Percentiles rank a stretch among this genome's conserved stretches.
phyloP scores from a whole-genome alignment of 2,797 vertebrate species.

The Hoplostethus atlanticus region DNA sequence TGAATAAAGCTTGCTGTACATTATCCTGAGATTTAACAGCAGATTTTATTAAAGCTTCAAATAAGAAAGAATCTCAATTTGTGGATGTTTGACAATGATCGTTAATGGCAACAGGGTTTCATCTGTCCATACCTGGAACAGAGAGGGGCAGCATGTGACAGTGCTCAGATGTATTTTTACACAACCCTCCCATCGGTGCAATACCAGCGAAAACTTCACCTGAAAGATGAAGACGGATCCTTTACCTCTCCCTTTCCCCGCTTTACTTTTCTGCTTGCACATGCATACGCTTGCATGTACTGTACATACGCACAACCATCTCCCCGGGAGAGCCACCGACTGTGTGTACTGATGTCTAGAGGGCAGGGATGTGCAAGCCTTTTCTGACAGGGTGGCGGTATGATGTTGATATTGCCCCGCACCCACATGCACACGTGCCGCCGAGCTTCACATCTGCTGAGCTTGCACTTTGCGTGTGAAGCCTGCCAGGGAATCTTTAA shows the following conservation, averaged over 20 bases:
- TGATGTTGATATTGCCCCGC: slow-evolving; percentile 9
- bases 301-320: not conserved
- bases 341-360: slow-evolving; percentile 3
- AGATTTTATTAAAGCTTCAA: too few species aligned
- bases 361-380: slow-evolving; percentile 5
- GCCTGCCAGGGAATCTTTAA: slow-evolving; percentile 48
- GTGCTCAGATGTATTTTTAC: not conserved
- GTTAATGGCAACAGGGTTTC: not conserved
- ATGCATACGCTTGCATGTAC: not conserved
- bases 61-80: too few species aligned
- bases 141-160: not conserved
- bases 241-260: not conserved
- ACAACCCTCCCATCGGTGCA: not conserved
- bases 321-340: slow-evolving; percentile 3
- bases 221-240: not conserved
- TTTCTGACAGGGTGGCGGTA: slow-evolving; percentile 9
- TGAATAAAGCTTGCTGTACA: too few species aligned
- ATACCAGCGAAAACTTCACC: not conserved
- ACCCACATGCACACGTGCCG: slow-evolving; percentile 6
- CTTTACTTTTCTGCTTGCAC: too few species aligned
- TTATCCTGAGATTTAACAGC: not conserved
- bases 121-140: not conserved
- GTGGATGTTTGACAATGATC: not conserved
- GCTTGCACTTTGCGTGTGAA: slow-evolving; percentile 12
- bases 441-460: slow-evolving; percentile 30